Base-by-base conservation (phyloP, 2,888 invertebrate species). In the Electrophaes corylata region DNA sequence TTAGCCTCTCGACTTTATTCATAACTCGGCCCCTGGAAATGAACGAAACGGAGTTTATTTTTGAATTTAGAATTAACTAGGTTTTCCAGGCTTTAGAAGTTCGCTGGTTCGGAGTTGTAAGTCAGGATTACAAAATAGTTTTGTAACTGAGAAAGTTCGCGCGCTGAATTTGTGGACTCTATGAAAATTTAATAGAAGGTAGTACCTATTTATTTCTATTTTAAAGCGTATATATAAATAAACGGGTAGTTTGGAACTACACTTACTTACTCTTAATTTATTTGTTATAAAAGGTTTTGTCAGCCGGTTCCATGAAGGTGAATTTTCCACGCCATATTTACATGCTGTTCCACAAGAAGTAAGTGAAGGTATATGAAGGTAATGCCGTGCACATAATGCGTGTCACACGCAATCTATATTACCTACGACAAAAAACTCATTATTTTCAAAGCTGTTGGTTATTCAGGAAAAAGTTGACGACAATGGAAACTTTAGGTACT, bases 351-450 rank as follows among this genome's bases (percentile, higher is more conserved):
- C 44, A 53, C 41, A 45, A 57, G 56, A 59, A 55, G 50, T 51
- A 41, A 46, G 40, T 57, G 31, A 31, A 18, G 26, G 26, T 35
- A 59, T 51, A 64, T 35, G 45, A 20, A 52, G n/a, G 57, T 55
- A 53, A 44, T 45, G 51, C 26, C 40, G 49, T 59, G 37, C 60
- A 63, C 37, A 51, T 60, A 58, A 62, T 60, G 64, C 65, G 62
- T 67, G 67, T 50, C 56, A 60, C 67, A 65, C 65, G 65, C 65
- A 64, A 67, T 59, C 45, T 62, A 50, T 55, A 63, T 54, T 53
- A 11, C 35, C 14, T 37, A 59, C 49, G 47, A 59, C 50, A 57
- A 61, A 64, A 58, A 43, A 43, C 53, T 53, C 56, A 62, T 57
- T 59, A 53, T 57, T 48, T 52, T 39, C 52, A 59, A 57, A 63